phyloP scores from a whole-genome alignment of 2,113 vertebrate genomes.

The Monarcha castaneiventris region DNA sequence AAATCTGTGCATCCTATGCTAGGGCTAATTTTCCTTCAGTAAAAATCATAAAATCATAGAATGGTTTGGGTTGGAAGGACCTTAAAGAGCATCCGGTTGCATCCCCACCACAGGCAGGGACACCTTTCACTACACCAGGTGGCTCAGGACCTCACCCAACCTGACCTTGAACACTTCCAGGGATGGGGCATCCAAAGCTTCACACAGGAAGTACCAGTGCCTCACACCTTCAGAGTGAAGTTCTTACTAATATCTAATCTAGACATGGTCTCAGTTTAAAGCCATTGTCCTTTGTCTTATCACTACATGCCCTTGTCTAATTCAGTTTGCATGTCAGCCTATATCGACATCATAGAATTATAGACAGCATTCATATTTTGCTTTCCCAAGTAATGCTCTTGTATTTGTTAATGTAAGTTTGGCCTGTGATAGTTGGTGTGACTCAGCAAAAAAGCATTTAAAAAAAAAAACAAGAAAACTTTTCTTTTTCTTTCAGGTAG shows the following conservation, averaged over 20 bases:
- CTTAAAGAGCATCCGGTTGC: neutral
- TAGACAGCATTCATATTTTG: neutral
- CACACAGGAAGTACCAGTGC: neutral
- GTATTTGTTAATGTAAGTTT: neutral
- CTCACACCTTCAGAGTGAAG: neutral
- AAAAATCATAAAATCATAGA: neutral
- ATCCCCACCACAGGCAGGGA: neutral
- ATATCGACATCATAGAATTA: neutral
- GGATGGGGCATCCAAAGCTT: neutral
- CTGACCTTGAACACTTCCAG: neutral
- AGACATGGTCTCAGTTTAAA: neutral
- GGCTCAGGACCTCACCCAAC: neutral
- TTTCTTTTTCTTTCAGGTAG: conserved; percentile 65
- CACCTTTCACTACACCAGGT: neutral
- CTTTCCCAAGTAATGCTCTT: neutral
- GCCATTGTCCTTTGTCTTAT: neutral
- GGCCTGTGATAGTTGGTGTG: neutral
- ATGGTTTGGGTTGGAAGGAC: neutral
- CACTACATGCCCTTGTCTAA: neutral
- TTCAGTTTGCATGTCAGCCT: neutral
- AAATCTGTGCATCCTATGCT: neutral
- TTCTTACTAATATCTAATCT: neutral
- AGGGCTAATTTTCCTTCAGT: neutral
- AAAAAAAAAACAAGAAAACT: neutral
- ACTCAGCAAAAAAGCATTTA: neutral